Evolutionary conservation across 1,140 invertebrate species (phyloP), one percentile per base, ranked within the genome.

Genomic region (Mizuhopecten yessoensis): DNA sequence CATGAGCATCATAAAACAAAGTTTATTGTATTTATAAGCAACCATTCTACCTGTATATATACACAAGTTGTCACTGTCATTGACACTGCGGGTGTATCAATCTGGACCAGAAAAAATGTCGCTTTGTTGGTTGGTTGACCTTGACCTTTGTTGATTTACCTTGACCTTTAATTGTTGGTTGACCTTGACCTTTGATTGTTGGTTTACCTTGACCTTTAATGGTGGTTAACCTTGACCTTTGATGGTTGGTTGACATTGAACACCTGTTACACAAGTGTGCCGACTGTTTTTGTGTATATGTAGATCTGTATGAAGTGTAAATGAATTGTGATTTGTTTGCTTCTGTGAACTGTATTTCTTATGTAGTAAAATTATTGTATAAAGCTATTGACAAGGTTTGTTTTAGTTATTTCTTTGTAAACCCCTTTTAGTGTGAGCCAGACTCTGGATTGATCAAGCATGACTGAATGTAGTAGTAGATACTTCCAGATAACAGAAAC

Each of bases 311-410:
- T 75, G 57, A 75, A 29, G 57, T 75, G 23, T 75, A 75, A 75
- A 75, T 75, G 57, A 75, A 75, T 5, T 75, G 57, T 75, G 57
- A 75, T 75, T 75, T 75, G 57, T 75, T 75, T 75, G 57, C 57
- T 75, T 75, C 57, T 75, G 57, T 75, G 57, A 75, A 75, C n/a
- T 75, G 57, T 75, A 75, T 75, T 75, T 75, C 57, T 75, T 75
- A 75, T 75, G 57, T 75, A 75, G 57, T 75, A 75, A 75, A 75
- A 75, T 23, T 75, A 23, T 75, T 75, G 57, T 75, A 75, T 75
- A 75, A 75, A 75, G 23, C 57, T 29, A 75, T 23, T 57, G 17
- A 75, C 57, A 75, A 29, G 23, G 9, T 75, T 7, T 75, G 57
- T 75, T 75, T 75, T 75, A n/a, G 5, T 75, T 75, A n/a, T n/a